Evolutionary conservation across 1,140 invertebrate genomes (phyloP), one percentile per base, ranked within the genome.

Genomic region (Brachionus koreanus): DNA sequence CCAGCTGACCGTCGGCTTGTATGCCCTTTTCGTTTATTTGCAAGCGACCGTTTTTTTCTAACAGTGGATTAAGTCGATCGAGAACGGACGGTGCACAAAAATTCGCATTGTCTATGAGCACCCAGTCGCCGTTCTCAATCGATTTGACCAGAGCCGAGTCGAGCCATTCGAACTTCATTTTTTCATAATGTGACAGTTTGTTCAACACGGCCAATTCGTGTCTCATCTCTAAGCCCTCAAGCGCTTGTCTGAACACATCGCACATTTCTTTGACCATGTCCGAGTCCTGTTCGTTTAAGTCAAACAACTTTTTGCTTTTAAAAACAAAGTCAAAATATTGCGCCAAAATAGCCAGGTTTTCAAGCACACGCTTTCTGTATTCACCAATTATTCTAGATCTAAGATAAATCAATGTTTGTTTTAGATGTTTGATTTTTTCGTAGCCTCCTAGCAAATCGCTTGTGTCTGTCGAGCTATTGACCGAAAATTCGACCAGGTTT

Each of bases 71-170:
- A 4, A 99, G 89, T 84, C 98, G 91, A 89, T 99, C 98, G 2
- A 83, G 43, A 72, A 49, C 29, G 43, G 46, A 65, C 76, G 84
- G 90, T 89, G 89, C 96, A 87, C 97, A 98, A 29, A 98, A 91
- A 90, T 99, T 99, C 0, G 96, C 96, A 89, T 98, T 96, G 88
- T 99, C 97, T 46, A 99, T 90, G 9, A 98, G 89, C 6, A 98
- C 87, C 96, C 96, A 98, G 43, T 92, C 90, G 6, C 96, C 96
- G 85, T 93, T 90, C 84, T 91, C 89, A 77, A 97, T 88, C 84
- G 94, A 94, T 88, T 94, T 93, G 0, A 99, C 93, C 72, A 99
- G 91, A 42, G 94, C 87, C 75, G 96, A 98, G 89, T 99, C 95
- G 10, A 97, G 91, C 97, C 97, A 99, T 88, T 98, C 95, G 88